phyloP scores from a whole-genome alignment of 2,113 vertebrate genomes.

The Alaudala cheleensis region DNA sequence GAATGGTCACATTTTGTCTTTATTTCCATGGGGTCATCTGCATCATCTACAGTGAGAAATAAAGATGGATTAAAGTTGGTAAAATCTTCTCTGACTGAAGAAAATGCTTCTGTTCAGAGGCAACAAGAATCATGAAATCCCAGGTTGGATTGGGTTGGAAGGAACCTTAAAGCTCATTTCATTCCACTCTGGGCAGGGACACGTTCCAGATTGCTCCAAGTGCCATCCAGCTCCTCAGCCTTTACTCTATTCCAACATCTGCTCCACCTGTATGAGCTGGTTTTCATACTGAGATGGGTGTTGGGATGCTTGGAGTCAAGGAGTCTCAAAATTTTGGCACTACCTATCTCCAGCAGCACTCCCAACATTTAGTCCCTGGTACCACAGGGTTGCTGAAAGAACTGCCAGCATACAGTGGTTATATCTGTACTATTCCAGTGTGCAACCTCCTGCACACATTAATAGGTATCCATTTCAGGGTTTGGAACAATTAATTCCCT shows the following conservation, averaged over 20 bases:
- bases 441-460: not conserved
- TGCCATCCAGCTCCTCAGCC: not conserved
- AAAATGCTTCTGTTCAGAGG: not conserved
- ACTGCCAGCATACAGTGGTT: not conserved
- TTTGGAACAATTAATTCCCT: not conserved
- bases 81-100: not conserved
- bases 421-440: not conserved
- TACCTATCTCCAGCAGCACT: not conserved
- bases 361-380: not conserved
- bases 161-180: not conserved
- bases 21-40: slow-evolving; percentile 49
- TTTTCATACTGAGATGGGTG: not conserved
- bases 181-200: not conserved
- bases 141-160: not conserved
- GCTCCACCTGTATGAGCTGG: not conserved
- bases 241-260: not conserved
- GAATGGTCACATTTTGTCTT: not conserved
- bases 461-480: not conserved
- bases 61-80: not conserved
- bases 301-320: rapidly evolving
- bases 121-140: not conserved
- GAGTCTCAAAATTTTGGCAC: not conserved
- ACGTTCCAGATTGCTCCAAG: not conserved
- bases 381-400: not conserved
- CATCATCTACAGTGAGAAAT: not conserved